Evolutionary conservation across 2,113 vertebrate species (phyloP), one percentile per base, ranked within the genome.

Genomic region (Strigops habroptila): DNA sequence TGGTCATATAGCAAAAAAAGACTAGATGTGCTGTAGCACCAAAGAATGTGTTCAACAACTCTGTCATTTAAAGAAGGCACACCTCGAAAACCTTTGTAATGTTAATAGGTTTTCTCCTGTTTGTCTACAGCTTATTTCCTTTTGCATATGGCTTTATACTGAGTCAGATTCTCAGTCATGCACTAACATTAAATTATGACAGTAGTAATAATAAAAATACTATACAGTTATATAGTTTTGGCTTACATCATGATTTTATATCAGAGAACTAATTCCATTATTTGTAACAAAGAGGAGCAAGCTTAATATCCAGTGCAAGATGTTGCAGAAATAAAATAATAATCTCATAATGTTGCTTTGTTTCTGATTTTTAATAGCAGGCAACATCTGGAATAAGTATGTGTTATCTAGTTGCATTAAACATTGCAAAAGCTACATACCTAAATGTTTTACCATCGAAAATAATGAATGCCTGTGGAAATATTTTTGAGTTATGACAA

Each of bases 371-470:
- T 79, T 94, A 86, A 82, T 81, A 92, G 73, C 89, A 92, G 71
- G 60, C 87, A 93, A 94, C 97, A 97, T 97, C 97, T 98, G 97
- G 96, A 96, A 92, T 86, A 96, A 97, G 87, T 93, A 95, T 96
- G 96, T 75, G 71, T 88, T 95, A 85, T 95, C 90, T 93, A 96
- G 69, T 88, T 70, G 92, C 65, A 69, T 55, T 89, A 97, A 97
- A 94, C 90, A 87, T 65, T 12, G 7, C 82, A 89, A 96, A 96
- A 82, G 43, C 80, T 70, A 60, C 80, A 93, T 59, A 81, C 53
- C 67, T 86, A 96, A 67, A 44, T 14, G 35, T 92, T 96, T 94
- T 62, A 75, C 74, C 90, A 90, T 75, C 95, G 79, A 88, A 95
- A 97, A 80, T 85, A 97, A 97, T 77, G 75, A 95, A 94, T 94